Evolutionary conservation across 2,888 invertebrate genomes (phyloP).

Genomic region (Pedicia rivosa): DNA sequence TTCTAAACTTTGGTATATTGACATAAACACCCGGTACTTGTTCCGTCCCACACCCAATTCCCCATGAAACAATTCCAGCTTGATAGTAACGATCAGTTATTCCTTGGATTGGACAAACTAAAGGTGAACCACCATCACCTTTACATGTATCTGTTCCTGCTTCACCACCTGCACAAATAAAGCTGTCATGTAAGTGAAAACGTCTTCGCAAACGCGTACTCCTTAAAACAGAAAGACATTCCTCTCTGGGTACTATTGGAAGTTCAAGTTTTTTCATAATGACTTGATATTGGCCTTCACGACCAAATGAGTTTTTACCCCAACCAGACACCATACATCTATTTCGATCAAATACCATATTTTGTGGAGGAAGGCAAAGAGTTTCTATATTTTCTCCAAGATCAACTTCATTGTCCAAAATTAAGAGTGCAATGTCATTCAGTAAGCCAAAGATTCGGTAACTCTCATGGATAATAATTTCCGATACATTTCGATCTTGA

Average conservation of each 20-base stretch:
- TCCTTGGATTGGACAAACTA: constrained; percentile 46
- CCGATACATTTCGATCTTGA: constrained; percentile 44
- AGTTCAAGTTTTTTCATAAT: constrained; percentile 58
- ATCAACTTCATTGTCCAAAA: constrained; percentile 42
- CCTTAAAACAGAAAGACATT: constrained; percentile 44
- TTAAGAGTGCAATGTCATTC: constrained; percentile 57
- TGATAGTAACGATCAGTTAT: constrained; percentile 45
- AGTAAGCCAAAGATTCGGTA: constrained; percentile 44
- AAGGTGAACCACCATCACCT: constrained; percentile 71
- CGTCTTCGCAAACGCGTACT: constrained; percentile 46
- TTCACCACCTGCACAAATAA: constrained; percentile 67
- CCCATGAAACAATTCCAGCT: constrained; percentile 75
- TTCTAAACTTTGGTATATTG: constrained; percentile 45
- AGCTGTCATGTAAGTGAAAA: constrained; percentile 50
- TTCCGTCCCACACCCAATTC: constrained; percentile 62
- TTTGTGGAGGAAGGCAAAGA: constrained; percentile 41
- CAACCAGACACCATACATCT: constrained; percentile 60
- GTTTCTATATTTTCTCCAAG: constrained; percentile 50
- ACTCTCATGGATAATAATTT: constrained; percentile 22
- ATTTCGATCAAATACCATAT: constrained; percentile 27
- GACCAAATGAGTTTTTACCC: constrained; percentile 59
- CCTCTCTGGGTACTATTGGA: constrained; percentile 41
- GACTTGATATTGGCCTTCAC: constrained; percentile 45
- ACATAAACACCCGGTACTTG: constrained; percentile 65
- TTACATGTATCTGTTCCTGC: constrained; percentile 58